These are phyloP conservation scores for Drosophila picticornis DNA, from an alignment of 2,888 invertebrate species.

Conservation along the genomic window DNA sequence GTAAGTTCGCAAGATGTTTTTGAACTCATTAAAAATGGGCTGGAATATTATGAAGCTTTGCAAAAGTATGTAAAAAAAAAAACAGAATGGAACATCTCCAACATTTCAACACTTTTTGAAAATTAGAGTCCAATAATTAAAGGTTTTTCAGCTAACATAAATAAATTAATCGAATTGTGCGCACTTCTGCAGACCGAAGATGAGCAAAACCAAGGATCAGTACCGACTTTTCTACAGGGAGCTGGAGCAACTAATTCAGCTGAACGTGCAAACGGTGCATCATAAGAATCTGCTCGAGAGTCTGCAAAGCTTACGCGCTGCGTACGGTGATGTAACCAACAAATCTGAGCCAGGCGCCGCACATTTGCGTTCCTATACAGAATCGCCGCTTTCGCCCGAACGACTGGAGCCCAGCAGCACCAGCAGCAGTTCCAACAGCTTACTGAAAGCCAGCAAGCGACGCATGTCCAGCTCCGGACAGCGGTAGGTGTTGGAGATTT, in stretches of 20 bases:
- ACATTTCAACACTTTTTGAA: not conserved
- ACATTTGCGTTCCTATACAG: slow-evolving; percentile 90
- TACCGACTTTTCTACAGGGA: slow-evolving; percentile 96
- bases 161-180: not conserved
- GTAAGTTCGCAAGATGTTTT: slow-evolving; percentile 72
- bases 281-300: slow-evolving; percentile 93
- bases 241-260: slow-evolving; percentile 92
- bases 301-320: slow-evolving; percentile 88
- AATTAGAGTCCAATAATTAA: not conserved
- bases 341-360: slow-evolving; percentile 87
- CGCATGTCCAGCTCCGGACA: slow-evolving; percentile 77
- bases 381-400: slow-evolving; percentile 94
- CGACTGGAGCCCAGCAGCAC: slow-evolving; percentile 85
- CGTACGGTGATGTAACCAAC: slow-evolving; percentile 86
- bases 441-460: slow-evolving; percentile 76
- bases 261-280: slow-evolving; percentile 91
- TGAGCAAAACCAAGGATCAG: slow-evolving; percentile 92
- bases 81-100: not conserved
- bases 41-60: not conserved
- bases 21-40: not conserved
- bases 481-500: slow-evolving; percentile 54
- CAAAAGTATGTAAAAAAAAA: not conserved
- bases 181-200: slow-evolving; percentile 76
- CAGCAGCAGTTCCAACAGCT: slow-evolving; percentile 46
- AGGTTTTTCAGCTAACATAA: not conserved